These are phyloP conservation scores for Perccottus glenii DNA, from an alignment of 2,113 vertebrate species.

Conservation along the genomic window DNA sequence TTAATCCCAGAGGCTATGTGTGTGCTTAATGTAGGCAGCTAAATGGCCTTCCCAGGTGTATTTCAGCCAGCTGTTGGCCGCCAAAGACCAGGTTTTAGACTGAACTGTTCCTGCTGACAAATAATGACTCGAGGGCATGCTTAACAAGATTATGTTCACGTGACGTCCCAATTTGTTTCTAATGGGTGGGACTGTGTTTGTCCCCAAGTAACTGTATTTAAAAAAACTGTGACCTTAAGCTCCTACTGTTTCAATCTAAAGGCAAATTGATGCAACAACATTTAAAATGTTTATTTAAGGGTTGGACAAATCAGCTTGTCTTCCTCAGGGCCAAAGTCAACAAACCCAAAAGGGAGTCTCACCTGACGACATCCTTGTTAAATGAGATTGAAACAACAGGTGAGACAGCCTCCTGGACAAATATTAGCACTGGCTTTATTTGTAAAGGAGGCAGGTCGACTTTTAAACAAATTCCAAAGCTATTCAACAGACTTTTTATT, in stretches of 20 bases:
- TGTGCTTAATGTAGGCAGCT: conserved; percentile 27
- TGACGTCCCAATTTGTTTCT: neutral
- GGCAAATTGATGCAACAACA: conserved; percentile 21
- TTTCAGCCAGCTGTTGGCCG: conserved; percentile 22
- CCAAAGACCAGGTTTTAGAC: conserved; percentile 12
- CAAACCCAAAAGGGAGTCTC: conserved; percentile 37
- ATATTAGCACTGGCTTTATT: conserved; percentile 75
- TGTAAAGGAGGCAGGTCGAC: conserved; percentile 65
- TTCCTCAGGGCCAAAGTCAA: conserved; percentile 43
- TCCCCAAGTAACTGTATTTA: neutral
- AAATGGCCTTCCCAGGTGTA: conserved; percentile 40
- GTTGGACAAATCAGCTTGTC: conserved; percentile 32
- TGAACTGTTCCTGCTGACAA: neutral
- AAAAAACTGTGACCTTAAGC: neutral
- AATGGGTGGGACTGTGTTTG: conserved; percentile 22
- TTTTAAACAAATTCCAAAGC: conserved; percentile 18
- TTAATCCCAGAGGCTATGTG: conserved; percentile 68
- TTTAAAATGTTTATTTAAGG: conserved; percentile 63
- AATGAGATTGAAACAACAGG: conserved; percentile 58
- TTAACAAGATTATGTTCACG: conserved; percentile 16
- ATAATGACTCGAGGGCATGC: too few species aligned
- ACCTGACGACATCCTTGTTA: conserved; percentile 65
- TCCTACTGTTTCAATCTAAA: conserved; percentile 15
- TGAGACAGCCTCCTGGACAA: conserved; percentile 53
- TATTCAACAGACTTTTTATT: conserved; percentile 1